These are phyloP conservation scores for Coleophora flavipennella DNA, from an alignment of 2,888 invertebrate genomes.

Conservation along the genomic window DNA sequence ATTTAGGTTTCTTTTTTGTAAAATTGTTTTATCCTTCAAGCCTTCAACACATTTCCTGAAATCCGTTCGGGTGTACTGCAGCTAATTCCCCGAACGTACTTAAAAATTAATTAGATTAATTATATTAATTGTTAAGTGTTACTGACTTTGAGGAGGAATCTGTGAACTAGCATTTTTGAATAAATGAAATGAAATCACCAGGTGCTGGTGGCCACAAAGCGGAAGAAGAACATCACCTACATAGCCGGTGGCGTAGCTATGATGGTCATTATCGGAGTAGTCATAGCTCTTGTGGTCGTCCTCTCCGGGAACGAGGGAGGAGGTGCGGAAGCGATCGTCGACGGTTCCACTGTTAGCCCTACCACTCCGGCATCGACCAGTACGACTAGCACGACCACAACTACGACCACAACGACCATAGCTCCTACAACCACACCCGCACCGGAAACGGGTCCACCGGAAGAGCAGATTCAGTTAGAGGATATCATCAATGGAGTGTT, in stretches of 20 bases:
- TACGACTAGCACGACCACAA: conserved; percentile 3
- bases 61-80: no score
- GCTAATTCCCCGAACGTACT: no score
- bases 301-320: conserved; percentile 53
- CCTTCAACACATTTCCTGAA: no score
- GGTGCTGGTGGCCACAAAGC: conserved; percentile 75
- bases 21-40: no score
- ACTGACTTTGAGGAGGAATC: no score
- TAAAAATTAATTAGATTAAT: no score
- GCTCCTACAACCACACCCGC: conserved; percentile 13
- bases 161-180: no score
- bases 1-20: no score
- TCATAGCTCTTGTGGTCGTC: conserved; percentile 74
- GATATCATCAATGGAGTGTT: conserved; percentile 81
- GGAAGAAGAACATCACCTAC: conserved; percentile 68
- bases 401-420: neutral
- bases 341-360: no score
- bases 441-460: conserved; percentile 18
- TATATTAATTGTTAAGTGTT: no score
- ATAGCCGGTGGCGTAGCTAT: conserved; percentile 70
- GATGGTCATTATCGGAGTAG: conserved; percentile 70
- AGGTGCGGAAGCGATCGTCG: conserved; percentile 31
- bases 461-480: conserved; percentile 71
- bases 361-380: conserved; percentile 12
- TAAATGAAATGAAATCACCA: conserved; percentile 42